These are phyloP conservation scores for Pimephales promelas DNA, from an alignment of 2,113 vertebrate species.

Conservation along the genomic window DNA sequence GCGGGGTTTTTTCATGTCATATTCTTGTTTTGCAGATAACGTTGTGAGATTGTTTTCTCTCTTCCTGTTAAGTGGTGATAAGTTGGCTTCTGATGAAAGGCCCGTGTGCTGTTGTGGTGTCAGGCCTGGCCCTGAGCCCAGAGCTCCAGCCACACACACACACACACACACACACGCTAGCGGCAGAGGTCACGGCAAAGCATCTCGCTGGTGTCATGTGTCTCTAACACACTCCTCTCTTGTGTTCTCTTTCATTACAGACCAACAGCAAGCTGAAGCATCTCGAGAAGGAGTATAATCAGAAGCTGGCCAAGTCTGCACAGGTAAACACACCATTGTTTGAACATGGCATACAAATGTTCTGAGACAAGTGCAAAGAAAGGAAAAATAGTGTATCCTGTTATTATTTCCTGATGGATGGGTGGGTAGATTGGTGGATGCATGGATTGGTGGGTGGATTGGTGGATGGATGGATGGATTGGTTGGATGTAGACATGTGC, in stretches of 20 bases:
- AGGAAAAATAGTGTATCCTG: background rate
- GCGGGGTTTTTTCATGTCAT: background rate
- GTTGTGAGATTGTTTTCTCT: conserved; percentile 61
- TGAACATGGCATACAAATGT: background rate
- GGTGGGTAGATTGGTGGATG: background rate
- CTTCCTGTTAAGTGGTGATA: conserved; percentile 90
- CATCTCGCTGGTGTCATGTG: conserved; percentile 69
- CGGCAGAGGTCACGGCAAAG: conserved; percentile 77
- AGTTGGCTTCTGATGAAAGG: conserved; percentile 90
- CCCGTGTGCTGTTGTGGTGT: conserved; percentile 79
- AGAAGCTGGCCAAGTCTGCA: conserved; percentile 83
- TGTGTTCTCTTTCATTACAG: conserved; percentile 73
- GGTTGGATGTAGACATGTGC: too few relatives aligned
- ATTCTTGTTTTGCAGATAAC: conserved; percentile 75
- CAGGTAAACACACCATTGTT: conserved; percentile 83
- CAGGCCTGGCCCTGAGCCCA: conserved; percentile 78
- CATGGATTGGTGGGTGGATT: fast-evolving
- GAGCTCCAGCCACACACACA: conserved; percentile 77
- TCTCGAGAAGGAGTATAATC: conserved; percentile 84
- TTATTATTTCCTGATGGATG: background rate
- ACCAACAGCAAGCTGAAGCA: conserved; percentile 86
- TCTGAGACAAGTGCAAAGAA: conserved; percentile 18
- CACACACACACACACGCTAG: conserved; percentile 78
- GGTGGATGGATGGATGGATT: background rate
- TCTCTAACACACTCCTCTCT: background rate